phyloP scores from a whole-genome alignment of 2,888 invertebrate species.

The Pteria penguin region DNA sequence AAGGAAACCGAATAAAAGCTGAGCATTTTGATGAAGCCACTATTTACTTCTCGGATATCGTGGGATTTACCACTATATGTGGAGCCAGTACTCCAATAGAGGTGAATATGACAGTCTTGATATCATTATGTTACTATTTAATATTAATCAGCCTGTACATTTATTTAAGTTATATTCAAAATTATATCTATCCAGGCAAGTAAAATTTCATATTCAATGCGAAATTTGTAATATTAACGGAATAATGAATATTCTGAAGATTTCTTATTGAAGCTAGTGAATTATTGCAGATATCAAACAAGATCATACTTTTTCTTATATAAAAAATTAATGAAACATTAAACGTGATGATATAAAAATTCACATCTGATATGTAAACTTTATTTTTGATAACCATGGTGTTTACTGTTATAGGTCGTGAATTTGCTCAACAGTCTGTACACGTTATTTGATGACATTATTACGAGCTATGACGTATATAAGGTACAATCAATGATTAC shows the following conservation, averaged over 20 bases:
- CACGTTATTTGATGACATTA: slow-evolving; percentile 74
- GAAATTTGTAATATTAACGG: no score
- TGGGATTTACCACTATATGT: slow-evolving; percentile 74
- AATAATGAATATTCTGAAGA: no score
- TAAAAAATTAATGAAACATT: no score
- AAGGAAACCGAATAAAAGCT: slow-evolving; percentile 72
- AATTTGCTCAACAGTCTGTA: slow-evolving; percentile 73
- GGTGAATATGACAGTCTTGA: no score
- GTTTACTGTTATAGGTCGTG: slow-evolving; percentile 71
- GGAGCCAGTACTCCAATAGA: slow-evolving; percentile 72
- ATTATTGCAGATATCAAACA: no score
- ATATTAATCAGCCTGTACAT: neutral
- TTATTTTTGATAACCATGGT: no score
- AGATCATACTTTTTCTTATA: no score
- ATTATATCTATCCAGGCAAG: no score
- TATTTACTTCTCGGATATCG: slow-evolving; percentile 75
- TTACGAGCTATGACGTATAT: slow-evolving; percentile 73
- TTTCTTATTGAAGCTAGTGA: no score
- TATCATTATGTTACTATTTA: neutral
- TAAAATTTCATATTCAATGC: neutral
- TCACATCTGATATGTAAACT: no score
- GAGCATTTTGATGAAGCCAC: slow-evolving; percentile 75
- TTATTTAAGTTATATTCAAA: no score
- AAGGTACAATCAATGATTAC: slow-evolving; percentile 66
- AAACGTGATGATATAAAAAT: no score